Evolutionary conservation across 2,113 vertebrate species (phyloP), one percentile per base, ranked within the genome.

Genomic region (Peromyscus polionotus): DNA sequence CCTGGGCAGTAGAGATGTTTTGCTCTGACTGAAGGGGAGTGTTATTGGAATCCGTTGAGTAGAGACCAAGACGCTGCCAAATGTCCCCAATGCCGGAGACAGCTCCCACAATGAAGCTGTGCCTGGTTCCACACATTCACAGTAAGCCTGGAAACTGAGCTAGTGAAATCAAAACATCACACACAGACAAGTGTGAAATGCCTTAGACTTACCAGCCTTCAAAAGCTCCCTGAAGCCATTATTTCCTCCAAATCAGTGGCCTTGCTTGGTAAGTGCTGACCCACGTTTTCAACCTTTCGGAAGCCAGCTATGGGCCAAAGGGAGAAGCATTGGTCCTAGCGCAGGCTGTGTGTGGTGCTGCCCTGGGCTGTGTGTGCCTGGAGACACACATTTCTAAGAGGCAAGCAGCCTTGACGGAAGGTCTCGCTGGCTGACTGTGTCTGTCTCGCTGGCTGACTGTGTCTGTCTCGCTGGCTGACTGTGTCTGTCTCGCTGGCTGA

Each of bases 301-400:
- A 75, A 63, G 9, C 57, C 54, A n/a, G 39, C 26, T 24, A 33
- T 75, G 45, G 26, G 42, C 22, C 39, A 51, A 28, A 61, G n/a
- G n/a, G 57, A 61, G 57, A 14, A 8, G 14, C 7, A 2, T 42
- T 6, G 61, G 81, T 26, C 9, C 59, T 2, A 33, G 61, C 14
- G 1, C 1, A 3, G 24, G 13, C 51, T 59, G 87, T 39, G 22
- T 39, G 3, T 12, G 88, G 45, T 7, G 1, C 19, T 9, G 31
- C 45, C 33, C 51, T 36, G 48, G 57, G 17, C 0, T 39, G 36
- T 2, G 0, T 13, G 0, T 39, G 36, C 1, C 0, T 3, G 36
- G 3, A 0, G 61, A 7, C 91, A 7, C 91, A n/a, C 42, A 65
- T 28, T 70, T 24, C 63, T 57, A 3, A 68, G 45, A 57, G 72